Percentiles rank a stretch among this genome's conserved stretches.
Conservation (phyloP, 2,797 vertebrate genomes). For the Lepus townsendii region DNA sequence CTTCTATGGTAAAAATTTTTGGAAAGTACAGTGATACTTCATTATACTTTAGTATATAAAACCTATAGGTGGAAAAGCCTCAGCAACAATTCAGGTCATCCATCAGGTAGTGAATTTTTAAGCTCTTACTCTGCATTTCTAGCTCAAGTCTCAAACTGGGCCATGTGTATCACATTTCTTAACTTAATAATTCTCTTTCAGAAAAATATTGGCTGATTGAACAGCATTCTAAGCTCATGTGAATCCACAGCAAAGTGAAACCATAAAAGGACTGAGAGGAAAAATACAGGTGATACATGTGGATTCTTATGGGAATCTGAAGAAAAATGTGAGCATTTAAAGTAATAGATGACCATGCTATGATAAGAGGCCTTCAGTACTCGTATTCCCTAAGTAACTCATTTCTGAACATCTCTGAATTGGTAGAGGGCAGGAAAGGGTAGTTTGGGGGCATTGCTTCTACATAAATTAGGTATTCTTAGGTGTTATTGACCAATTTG, state of each 20-base stretch:
- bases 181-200: conserved; percentile 70
- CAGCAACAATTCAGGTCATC: conserved; percentile 57
- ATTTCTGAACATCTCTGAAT: background rate
- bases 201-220: conserved; percentile 57
- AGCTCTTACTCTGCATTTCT: conserved; percentile 66
- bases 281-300: background rate
- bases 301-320: conserved; percentile 13
- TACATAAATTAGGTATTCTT: background rate
- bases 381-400: background rate
- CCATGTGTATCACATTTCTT: conserved; percentile 66
- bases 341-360: background rate
- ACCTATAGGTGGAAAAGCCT: conserved; percentile 53
- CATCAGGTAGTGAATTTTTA: conserved; percentile 67
- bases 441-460: background rate
- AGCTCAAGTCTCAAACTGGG: conserved; percentile 47
- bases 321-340: conserved; percentile 29
- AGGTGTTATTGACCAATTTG: background rate
- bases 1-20: conserved; percentile 58
- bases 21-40: conserved; percentile 60
- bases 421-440: background rate
- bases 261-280: background rate
- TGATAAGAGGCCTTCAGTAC: conserved; percentile 13
- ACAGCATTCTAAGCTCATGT: conserved; percentile 3
- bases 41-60: conserved; percentile 71
- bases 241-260: conserved; percentile 1